These are phyloP conservation scores for Mastomys coucha DNA, from an alignment of 2,113 vertebrate genomes.

Conservation along the genomic window DNA sequence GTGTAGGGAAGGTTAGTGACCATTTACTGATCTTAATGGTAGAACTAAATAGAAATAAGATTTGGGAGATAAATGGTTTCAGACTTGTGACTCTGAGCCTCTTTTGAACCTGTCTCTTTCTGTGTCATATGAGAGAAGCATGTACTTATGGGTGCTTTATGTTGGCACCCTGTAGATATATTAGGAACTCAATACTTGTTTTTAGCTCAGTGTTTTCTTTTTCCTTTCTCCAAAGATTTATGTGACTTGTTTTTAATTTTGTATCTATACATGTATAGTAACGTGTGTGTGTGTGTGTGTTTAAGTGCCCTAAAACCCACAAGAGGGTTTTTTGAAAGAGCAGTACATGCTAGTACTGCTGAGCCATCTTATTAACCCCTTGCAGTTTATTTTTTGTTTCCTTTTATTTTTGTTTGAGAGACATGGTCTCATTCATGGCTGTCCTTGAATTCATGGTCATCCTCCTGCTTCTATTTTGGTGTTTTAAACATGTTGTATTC, in stretches of 20 bases:
- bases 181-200: conserved; percentile 51
- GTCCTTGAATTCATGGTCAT: neutral
- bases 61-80: neutral
- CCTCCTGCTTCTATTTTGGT: neutral
- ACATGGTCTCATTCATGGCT: neutral
- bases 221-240: neutral
- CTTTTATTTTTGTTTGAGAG: neutral
- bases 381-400: neutral
- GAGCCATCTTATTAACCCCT: conserved; percentile 10
- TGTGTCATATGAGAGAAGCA: neutral
- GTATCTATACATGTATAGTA: neutral
- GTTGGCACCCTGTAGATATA: neutral
- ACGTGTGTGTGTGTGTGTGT: neutral
- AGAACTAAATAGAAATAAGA: conserved; percentile 43
- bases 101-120: conserved; percentile 39
- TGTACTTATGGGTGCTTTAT: neutral
- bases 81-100: conserved; percentile 21
- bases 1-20: neutral
- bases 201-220: neutral
- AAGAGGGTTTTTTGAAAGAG: neutral
- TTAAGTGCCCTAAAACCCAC: neutral
- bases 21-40: conserved; percentile 11
- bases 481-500: neutral
- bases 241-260: neutral
- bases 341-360: conserved; percentile 12